phyloP scores from a whole-genome alignment of 2,113 vertebrate genomes.

The Capra hircus region DNA sequence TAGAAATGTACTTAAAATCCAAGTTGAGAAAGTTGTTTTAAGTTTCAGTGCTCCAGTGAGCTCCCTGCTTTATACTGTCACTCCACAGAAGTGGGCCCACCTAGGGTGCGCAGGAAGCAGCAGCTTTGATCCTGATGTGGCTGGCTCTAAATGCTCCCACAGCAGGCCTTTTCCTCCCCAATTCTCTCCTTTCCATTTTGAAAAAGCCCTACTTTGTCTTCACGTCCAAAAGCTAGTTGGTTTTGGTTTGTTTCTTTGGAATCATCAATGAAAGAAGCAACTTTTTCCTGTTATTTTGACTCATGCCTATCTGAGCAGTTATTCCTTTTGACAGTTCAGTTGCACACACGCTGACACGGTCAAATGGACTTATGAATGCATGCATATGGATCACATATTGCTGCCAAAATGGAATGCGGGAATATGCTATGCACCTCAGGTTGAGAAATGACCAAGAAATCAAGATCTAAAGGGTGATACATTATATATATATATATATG shows the following conservation, averaged over 20 bases:
- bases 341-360: slow-evolving; percentile 74
- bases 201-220: slow-evolving; percentile 65
- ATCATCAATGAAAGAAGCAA: slow-evolving; percentile 72
- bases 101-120: slow-evolving; percentile 46
- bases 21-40: slow-evolving; percentile 46
- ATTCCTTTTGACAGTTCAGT: slow-evolving; percentile 71
- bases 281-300: slow-evolving; percentile 49
- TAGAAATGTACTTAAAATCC: slow-evolving; percentile 68
- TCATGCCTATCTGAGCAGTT: slow-evolving; percentile 75
- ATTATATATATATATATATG: slow-evolving; percentile 84
- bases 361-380: slow-evolving; percentile 79
- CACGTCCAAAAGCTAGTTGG: slow-evolving; percentile 65
- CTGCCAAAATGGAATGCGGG: slow-evolving; percentile 89
- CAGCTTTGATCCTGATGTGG: neutral
- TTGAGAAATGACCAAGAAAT: slow-evolving; percentile 83
- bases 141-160: neutral
- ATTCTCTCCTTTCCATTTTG: neutral
- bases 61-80: slow-evolving; percentile 38
- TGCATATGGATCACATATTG: slow-evolving; percentile 81
- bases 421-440: slow-evolving; percentile 82
- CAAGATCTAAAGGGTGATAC: slow-evolving; percentile 91
- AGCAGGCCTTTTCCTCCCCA: slow-evolving; percentile 33
- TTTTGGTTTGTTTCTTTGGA: slow-evolving; percentile 78
- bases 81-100: slow-evolving; percentile 30
- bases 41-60: slow-evolving; percentile 43